A percentile compares a stretch with the other conserved stretches of the same genome.
Evolutionary conservation across 2,797 vertebrate genomes (phyloP).

Genomic region (Chelonia mydas): DNA sequence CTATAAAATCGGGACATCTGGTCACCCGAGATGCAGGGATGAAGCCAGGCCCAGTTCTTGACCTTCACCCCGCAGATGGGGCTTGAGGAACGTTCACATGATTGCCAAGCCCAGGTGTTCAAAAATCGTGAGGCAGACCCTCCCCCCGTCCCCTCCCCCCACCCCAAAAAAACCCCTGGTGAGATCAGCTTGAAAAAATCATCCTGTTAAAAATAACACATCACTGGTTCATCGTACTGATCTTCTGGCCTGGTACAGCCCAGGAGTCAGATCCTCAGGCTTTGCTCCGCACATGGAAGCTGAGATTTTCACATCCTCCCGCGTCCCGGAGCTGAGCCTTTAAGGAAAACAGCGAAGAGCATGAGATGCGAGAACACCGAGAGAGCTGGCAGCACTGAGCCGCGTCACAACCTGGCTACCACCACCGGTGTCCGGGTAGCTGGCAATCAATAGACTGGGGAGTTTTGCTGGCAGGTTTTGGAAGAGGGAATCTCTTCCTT

Average conservation of each 20-base stretch:
- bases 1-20: too few species aligned
- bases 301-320: neutral
- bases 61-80: neutral
- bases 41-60: neutral
- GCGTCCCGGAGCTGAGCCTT: neutral
- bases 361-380: too few species aligned
- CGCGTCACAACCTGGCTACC: too few species aligned
- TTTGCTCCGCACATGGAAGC: too few species aligned
- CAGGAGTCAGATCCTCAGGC: neutral
- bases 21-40: too few species aligned
- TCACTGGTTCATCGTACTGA: rapidly evolving
- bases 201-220: neutral
- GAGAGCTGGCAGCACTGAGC: neutral
- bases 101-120: too few species aligned
- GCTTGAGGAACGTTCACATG: neutral
- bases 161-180: too few species aligned
- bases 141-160: too few species aligned
- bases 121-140: too few species aligned
- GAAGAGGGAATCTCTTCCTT: neutral
- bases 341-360: neutral
- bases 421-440: neutral
- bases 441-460: neutral
- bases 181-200: neutral
- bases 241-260: neutral
- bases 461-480: neutral